A percentile compares a stretch with the other conserved stretches of the same genome.
phyloP scores from a whole-genome alignment of 2,113 vertebrate genomes.

The Manacus vitellinus region DNA sequence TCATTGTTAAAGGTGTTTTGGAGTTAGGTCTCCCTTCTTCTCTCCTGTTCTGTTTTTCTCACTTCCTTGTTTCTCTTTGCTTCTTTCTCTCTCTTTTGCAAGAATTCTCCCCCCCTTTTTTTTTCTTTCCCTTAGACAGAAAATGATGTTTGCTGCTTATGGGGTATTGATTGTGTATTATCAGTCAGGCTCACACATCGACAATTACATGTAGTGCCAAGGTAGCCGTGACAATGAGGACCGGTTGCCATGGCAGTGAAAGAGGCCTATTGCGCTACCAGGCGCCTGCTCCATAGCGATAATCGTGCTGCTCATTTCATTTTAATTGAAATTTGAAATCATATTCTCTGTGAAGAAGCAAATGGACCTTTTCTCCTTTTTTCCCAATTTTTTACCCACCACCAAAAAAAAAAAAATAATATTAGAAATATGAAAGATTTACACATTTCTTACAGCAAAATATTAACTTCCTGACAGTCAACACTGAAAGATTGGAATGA shows the following conservation, averaged over 20 bases:
- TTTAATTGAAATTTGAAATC: slow-evolving; percentile 89
- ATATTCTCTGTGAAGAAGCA: slow-evolving; percentile 75
- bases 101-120: not conserved
- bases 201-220: slow-evolving; percentile 81
- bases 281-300: slow-evolving; percentile 81
- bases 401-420: not conserved
- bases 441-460: slow-evolving; percentile 65
- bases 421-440: slow-evolving; percentile 55
- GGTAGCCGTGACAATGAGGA: slow-evolving; percentile 83
- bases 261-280: slow-evolving; percentile 75
- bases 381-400: not conserved
- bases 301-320: slow-evolving; percentile 82
- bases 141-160: slow-evolving; percentile 76
- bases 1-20: not conserved
- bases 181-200: slow-evolving; percentile 82
- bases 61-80: not conserved
- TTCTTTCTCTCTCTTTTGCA: not conserved
- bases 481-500: not conserved
- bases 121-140: slow-evolving; percentile 39
- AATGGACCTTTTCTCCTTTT: slow-evolving; percentile 59
- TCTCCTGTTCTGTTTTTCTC: not conserved
- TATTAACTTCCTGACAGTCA: slow-evolving; percentile 47
- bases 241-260: slow-evolving; percentile 86
- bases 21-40: not conserved
- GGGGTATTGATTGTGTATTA: slow-evolving; percentile 84